These are phyloP conservation scores for Manis javanica DNA, from an alignment of 2,797 vertebrate species.

Conservation along the genomic window DNA sequence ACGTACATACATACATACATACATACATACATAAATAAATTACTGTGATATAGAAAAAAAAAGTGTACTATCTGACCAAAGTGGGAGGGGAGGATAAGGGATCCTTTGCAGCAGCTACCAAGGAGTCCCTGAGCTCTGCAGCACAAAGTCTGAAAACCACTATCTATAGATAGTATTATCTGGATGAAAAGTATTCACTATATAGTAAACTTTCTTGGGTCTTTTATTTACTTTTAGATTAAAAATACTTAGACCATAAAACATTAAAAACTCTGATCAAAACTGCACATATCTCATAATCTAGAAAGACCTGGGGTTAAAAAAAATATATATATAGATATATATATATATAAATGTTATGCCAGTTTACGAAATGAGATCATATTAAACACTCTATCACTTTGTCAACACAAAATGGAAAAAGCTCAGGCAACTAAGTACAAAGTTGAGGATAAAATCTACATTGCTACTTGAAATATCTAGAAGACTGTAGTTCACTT, in stretches of 20 bases:
- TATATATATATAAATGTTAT: neutral
- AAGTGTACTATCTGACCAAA: neutral
- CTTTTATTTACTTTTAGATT: neutral
- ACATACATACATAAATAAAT: too few species aligned
- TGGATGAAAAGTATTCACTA: neutral
- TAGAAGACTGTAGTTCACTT: neutral
- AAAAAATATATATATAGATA: neutral
- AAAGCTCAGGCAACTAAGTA: neutral
- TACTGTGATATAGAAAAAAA: too few species aligned
- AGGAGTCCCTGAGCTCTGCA: neutral
- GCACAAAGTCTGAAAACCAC: neutral
- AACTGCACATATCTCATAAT: neutral
- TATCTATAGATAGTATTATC: neutral
- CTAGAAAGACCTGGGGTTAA: neutral
- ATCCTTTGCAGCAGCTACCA: neutral
- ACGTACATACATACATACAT: too few species aligned
- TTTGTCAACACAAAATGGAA: neutral
- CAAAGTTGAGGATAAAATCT: neutral
- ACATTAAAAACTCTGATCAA: conserved; percentile 19
- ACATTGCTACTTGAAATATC: neutral
- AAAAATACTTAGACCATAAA: conserved; percentile 38
- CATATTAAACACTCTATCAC: neutral
- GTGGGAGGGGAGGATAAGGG: too few species aligned
- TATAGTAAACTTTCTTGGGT: neutral
- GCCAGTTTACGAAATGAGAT: conserved; percentile 14